Conservation (phyloP, 2,888 invertebrate species). For the Standfussiana lucernea region DNA sequence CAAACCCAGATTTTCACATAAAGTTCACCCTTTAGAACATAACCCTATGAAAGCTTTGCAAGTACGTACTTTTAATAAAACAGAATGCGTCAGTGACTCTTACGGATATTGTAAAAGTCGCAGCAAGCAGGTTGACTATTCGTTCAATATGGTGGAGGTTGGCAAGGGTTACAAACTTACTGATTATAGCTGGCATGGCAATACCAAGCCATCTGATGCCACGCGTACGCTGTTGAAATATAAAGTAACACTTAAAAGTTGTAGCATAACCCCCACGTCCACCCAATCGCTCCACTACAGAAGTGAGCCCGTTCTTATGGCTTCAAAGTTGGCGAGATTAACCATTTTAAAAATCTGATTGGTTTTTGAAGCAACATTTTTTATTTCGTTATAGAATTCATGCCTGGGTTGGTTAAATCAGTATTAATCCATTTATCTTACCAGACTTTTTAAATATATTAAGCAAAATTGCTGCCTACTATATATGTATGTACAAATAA, state of each 20-base stretch:
- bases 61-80: constrained; percentile 47
- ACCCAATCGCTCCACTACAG: neutral
- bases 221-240: constrained; percentile 23
- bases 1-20: neutral
- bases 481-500: too few species aligned
- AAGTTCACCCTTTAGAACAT: neutral
- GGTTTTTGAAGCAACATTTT: neutral
- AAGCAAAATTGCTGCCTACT: neutral
- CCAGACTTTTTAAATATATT: neutral
- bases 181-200: constrained; percentile 17
- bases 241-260: constrained; percentile 17
- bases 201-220: constrained; percentile 30
- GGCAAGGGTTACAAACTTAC: constrained; percentile 5
- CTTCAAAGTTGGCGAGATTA: neutral
- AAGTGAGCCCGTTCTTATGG: neutral
- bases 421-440: neutral
- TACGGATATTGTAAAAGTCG: constrained; percentile 25
- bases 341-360: neutral
- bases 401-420: neutral
- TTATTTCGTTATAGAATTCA: neutral
- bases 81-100: constrained; percentile 16
- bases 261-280: neutral
- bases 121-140: constrained; percentile 16
- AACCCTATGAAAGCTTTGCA: constrained; percentile 12
- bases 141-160: constrained; percentile 39